Evolutionary conservation across 2,888 invertebrate species (phyloP).

Genomic region (Yponomeuta evonymella): DNA sequence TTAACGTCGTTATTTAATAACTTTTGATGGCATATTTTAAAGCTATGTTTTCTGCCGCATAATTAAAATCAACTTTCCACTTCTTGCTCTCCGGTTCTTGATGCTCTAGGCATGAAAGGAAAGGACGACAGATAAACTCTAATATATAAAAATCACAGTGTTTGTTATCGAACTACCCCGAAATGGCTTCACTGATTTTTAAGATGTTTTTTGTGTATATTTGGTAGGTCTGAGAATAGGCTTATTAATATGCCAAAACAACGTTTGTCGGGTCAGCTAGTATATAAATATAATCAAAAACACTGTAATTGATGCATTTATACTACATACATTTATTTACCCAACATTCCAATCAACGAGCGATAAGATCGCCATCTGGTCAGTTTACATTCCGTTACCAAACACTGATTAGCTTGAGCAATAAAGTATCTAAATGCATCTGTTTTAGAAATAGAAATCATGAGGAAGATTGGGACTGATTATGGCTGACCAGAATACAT

Average conservation of each 20-base stretch:
- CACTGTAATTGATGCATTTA: neutral
- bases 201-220: too few species aligned
- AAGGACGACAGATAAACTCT: too few species aligned
- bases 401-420: constrained; percentile 42
- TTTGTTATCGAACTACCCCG: too few species aligned
- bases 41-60: neutral
- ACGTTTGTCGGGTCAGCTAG: too few species aligned
- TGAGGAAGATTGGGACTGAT: constrained; percentile 41
- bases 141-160: too few species aligned
- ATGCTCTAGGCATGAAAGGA: too few species aligned
- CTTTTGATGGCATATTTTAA: neutral
- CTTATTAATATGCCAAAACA: too few species aligned
- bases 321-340: neutral
- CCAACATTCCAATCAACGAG: constrained; percentile 14
- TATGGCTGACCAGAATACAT: constrained; percentile 30
- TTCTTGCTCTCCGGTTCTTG: too few species aligned
- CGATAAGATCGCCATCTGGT: constrained; percentile 25
- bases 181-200: too few species aligned
- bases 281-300: neutral
- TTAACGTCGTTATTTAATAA: neutral
- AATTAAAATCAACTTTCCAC: neutral
- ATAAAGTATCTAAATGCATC: constrained; percentile 45
- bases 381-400: constrained; percentile 20
- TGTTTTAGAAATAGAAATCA: constrained; percentile 50
- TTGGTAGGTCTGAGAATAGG: too few species aligned